Base-by-base conservation (phyloP, 2,888 invertebrate genomes). In the Linnaemya vulpina region DNA sequence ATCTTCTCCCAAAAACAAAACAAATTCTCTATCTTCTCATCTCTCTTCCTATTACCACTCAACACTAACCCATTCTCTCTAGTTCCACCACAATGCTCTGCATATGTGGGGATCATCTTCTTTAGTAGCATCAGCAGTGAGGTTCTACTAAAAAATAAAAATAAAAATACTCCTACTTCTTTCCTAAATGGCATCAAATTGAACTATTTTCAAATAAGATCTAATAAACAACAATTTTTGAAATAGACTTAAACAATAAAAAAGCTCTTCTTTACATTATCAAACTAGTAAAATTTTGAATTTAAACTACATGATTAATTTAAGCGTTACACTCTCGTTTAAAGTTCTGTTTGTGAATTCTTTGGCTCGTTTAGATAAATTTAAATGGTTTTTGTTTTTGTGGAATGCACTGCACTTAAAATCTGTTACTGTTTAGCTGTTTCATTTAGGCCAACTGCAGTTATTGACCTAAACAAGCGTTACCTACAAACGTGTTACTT, bases 401-500 rank as follows among this genome's bases (percentile, higher is more conserved):
- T 20, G 15, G 43, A 70, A 71, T 63, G 43, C 43, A 73, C 78
- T 78, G 78, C 78, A 63, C 20, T 63, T 15, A 35, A 30, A 20
- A 20, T 78, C 60, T 10, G 35, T 40, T 67, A 38, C 30, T 4
- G 53, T 63, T 22, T 15, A 3, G 17, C 22, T 55, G 22, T 58
- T 15, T 73, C 79, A 81, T 73, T 86, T 87, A 87, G 88, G 76
- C 86, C 87, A 87, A 87, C 60, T 78, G 76, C 75, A 80, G 81
- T 55, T 78, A 85, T 87, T 85, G 87, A 77, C 80, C 87, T 87
- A 89, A 84, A 89, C 88, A 67, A 87, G 86, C 81, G 89, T 84
- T 83, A 87, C 88, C 93, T 94, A 95, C 89, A 96, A 93, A 88
- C 95, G 94, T 79, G 96, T 96, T 88, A 95, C 95, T 93, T 95